These are phyloP conservation scores for Cyrtonyx montezumae DNA, from an alignment of 2,113 vertebrate species.

Conservation along the genomic window DNA sequence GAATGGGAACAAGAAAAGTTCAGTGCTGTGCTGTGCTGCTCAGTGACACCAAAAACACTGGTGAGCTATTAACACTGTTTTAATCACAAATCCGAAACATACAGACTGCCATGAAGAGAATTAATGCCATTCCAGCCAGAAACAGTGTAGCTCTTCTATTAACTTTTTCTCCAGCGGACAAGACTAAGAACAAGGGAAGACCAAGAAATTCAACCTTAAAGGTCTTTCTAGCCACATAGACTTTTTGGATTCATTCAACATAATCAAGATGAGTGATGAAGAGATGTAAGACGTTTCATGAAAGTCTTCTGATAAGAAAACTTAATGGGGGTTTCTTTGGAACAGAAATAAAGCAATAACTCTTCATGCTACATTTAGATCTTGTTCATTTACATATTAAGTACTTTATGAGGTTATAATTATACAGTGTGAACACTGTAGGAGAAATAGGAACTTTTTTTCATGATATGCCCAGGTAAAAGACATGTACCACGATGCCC, in stretches of 20 bases:
- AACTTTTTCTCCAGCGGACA: neutral
- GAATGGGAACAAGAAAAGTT: neutral
- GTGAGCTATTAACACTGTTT: rapidly evolving
- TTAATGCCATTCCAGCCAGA: neutral
- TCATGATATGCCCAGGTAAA: neutral
- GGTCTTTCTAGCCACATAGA: neutral
- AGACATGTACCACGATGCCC: neutral
- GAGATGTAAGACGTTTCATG: neutral
- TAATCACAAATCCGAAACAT: neutral
- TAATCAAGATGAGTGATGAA: neutral
- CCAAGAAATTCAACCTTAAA: neutral
- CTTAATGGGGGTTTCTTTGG: neutral
- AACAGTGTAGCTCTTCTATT: neutral
- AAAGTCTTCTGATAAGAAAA: neutral
- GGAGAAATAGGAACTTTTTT: neutral
- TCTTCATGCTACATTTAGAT: neutral
- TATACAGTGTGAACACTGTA: neutral
- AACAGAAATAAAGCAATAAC: neutral
- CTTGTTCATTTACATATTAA: neutral
- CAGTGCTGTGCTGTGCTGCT: neutral
- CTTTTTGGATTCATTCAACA: neutral
- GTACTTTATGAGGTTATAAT: neutral
- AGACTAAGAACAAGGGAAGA: neutral
- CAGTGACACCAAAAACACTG: rapidly evolving
- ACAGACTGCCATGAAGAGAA: neutral